These are phyloP conservation scores for Labeo rohita DNA, from an alignment of 2,113 vertebrate genomes.

Conservation along the genomic window DNA sequence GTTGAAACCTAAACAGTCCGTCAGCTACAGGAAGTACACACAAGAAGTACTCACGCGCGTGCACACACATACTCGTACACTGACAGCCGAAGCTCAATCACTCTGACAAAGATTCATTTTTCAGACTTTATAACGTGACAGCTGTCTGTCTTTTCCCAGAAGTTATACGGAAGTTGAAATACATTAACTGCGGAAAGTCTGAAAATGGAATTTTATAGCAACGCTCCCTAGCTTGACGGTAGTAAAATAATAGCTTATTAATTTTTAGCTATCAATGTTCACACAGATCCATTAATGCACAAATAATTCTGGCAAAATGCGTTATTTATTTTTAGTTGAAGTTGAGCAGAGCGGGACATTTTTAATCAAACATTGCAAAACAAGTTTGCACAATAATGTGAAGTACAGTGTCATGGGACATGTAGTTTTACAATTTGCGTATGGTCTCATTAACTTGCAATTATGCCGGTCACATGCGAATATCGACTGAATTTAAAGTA, in stretches of 20 bases:
- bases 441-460: constrained; percentile 31
- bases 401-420: neutral
- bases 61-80: neutral
- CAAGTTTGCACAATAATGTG: constrained; percentile 4
- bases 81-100: constrained; percentile 38
- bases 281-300: neutral
- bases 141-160: constrained; percentile 22
- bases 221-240: neutral
- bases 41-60: constrained; percentile 58
- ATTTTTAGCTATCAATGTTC: neutral
- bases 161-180: constrained; percentile 7
- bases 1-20: constrained; percentile 72
- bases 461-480: constrained; percentile 28
- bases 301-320: neutral
- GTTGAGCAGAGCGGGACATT: neutral
- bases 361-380: constrained; percentile 12
- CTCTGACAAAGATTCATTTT: constrained; percentile 12
- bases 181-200: constrained; percentile 19
- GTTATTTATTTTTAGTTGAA: constrained; percentile 6
- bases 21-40: constrained; percentile 60
- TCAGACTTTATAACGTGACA: constrained; percentile 38
- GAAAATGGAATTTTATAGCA: neutral
- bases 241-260: neutral
- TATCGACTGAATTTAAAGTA: constrained; percentile 1
- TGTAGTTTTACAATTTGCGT: constrained; percentile 4